Conservation (phyloP, 2,113 vertebrate genomes). For the Rhynchopsitta pachyrhyncha region DNA sequence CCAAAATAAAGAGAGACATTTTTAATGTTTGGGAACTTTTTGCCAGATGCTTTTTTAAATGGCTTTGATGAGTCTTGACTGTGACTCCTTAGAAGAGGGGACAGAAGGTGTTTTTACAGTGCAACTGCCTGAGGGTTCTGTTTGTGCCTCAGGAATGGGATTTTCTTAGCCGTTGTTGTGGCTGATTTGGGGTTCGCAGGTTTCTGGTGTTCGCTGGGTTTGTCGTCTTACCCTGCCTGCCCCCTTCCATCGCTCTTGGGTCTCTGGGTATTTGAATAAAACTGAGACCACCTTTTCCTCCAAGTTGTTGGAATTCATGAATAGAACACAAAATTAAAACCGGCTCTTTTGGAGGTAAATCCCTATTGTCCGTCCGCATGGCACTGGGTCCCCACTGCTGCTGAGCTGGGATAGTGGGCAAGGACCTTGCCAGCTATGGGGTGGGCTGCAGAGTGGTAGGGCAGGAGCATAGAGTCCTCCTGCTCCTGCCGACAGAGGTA, state of each 20-base stretch:
- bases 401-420: not conserved
- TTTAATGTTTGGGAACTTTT: slow-evolving; percentile 63
- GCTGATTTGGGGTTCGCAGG: not conserved
- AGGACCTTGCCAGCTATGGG: not conserved
- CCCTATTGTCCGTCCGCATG: not conserved
- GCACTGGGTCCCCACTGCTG: not conserved
- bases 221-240: not conserved
- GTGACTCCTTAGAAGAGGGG: slow-evolving; percentile 32
- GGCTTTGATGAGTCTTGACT: slow-evolving; percentile 50
- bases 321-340: not conserved
- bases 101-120: slow-evolving; percentile 56
- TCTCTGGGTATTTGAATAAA: not conserved
- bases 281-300: not conserved
- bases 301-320: not conserved
- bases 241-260: not conserved
- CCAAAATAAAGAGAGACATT: slow-evolving; percentile 58
- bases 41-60: slow-evolving; percentile 64
- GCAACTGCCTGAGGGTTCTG: not conserved
- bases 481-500: fast-evolving
- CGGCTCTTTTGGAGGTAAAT: not conserved
- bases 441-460: not conserved
- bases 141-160: not conserved
- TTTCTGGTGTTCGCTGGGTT: not conserved
- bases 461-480: not conserved
- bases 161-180: not conserved